These are phyloP conservation scores for Platycheirus albimanus DNA, from an alignment of 2,888 invertebrate species.

Conservation along the genomic window DNA sequence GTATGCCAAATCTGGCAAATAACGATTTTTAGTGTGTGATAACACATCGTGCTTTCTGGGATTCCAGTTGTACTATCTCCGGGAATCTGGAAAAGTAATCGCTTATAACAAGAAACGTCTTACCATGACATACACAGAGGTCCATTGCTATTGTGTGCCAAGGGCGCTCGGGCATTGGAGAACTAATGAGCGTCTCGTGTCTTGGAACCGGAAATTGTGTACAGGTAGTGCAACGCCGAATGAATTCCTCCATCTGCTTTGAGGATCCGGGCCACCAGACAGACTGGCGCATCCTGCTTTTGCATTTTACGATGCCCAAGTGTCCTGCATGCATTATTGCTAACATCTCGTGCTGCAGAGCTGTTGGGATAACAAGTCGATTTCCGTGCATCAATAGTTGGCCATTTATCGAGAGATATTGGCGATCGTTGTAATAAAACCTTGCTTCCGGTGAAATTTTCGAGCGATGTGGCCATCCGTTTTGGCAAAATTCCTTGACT, in stretches of 20 bases:
- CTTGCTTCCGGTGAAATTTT: conserved; percentile 10
- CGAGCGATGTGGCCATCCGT: background rate
- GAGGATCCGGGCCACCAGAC: conserved; percentile 29
- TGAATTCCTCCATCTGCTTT: conserved; percentile 8
- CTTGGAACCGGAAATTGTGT: conserved; percentile 1
- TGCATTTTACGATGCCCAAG: conserved; percentile 28
- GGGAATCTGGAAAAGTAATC: conserved; percentile 20
- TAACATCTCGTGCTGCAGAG: conserved; percentile 24
- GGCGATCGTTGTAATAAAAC: conserved; percentile 27
- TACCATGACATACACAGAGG: conserved; percentile 3
- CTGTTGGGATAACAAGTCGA: conserved; percentile 29
- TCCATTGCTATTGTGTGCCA: conserved; percentile 20
- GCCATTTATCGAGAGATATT: conserved; percentile 16
- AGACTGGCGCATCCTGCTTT: conserved; percentile 16
- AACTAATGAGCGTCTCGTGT: conserved; percentile 32
- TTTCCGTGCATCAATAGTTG: conserved; percentile 26
- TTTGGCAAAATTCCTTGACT: conserved; percentile 1
- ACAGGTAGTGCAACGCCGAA: conserved; percentile 13
- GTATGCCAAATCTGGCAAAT: conserved; percentile 1
- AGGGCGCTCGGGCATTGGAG: conserved; percentile 7
- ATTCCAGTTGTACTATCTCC: conserved; percentile 1
- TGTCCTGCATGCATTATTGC: conserved; percentile 17
- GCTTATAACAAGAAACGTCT: conserved; percentile 13
- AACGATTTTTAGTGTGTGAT: background rate
- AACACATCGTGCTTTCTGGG: background rate